A percentile compares a stretch with the other conserved stretches of the same genome.
Conservation (phyloP, 2,113 vertebrate genomes). For the Rhabdornis inornatus region DNA sequence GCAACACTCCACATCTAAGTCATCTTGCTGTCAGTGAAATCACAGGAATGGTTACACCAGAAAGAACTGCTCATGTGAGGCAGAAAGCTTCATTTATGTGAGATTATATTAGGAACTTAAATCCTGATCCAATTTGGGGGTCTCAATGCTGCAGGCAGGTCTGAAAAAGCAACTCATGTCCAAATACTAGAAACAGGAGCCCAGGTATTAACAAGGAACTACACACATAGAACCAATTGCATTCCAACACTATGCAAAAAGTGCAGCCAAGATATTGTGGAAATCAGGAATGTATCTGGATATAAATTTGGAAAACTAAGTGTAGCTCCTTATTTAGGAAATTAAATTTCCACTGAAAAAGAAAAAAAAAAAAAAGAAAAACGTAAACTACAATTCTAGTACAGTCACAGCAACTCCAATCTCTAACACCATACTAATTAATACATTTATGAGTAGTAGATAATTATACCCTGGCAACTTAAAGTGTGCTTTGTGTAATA, state of each 20-base stretch:
- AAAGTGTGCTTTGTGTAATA: not conserved
- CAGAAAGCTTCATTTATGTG: not conserved
- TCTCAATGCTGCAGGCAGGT: not conserved
- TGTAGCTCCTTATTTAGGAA: not conserved
- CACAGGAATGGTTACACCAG: not conserved
- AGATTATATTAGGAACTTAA: not conserved
- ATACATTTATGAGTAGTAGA: not conserved
- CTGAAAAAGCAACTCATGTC: not conserved
- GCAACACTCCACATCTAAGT: not conserved
- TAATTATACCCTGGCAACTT: not conserved
- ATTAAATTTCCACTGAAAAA: not conserved
- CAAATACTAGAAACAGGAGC: not conserved
- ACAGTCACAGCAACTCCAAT: not conserved
- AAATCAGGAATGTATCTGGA: not conserved
- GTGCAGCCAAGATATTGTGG: not conserved
- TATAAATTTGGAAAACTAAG: not conserved
- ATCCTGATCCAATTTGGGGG: not conserved
- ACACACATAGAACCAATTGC: not conserved
- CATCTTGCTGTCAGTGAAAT: not conserved
- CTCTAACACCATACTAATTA: not conserved
- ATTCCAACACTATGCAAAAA: not conserved
- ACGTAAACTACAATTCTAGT: not conserved
- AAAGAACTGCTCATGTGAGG: not conserved
- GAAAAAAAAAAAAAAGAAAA: not conserved
- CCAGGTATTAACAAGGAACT: not conserved